Conservation (phyloP, 2,113 vertebrate genomes). For the Eudyptes chrysolophus region DNA sequence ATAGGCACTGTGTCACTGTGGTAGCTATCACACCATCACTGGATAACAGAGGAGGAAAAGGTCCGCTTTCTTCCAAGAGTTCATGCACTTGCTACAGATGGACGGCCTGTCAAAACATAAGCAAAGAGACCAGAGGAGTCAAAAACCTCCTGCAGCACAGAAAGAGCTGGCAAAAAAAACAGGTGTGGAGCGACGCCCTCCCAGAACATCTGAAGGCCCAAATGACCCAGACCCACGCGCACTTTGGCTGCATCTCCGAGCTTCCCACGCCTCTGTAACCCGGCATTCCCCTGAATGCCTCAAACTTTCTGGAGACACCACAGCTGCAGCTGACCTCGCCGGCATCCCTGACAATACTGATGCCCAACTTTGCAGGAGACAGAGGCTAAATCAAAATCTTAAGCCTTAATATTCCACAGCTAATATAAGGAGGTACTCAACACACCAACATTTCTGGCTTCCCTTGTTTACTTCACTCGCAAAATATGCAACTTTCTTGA, state of each 20-base stretch:
- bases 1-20: background rate
- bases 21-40: background rate
- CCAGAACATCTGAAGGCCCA: background rate
- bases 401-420: background rate
- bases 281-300: background rate
- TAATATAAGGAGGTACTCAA: background rate
- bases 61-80: background rate
- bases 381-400: background rate
- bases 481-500: constrained; percentile 58
- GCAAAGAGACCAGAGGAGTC: background rate
- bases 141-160: background rate
- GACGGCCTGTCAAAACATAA: fast-evolving
- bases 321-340: background rate
- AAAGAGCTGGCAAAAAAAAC: background rate
- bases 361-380: background rate
- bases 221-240: fast-evolving
- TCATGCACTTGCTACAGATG: background rate
- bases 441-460: background rate
- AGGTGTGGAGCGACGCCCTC: background rate
- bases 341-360: background rate
- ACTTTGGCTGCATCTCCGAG: background rate
- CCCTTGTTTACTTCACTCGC: constrained; percentile 37
- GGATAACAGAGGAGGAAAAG: background rate
- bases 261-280: background rate
- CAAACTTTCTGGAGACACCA: background rate